Percentiles rank a stretch among this genome's conserved stretches.
Conservation (phyloP, 2,113 vertebrate genomes). For the Colistium nudipinnis region DNA sequence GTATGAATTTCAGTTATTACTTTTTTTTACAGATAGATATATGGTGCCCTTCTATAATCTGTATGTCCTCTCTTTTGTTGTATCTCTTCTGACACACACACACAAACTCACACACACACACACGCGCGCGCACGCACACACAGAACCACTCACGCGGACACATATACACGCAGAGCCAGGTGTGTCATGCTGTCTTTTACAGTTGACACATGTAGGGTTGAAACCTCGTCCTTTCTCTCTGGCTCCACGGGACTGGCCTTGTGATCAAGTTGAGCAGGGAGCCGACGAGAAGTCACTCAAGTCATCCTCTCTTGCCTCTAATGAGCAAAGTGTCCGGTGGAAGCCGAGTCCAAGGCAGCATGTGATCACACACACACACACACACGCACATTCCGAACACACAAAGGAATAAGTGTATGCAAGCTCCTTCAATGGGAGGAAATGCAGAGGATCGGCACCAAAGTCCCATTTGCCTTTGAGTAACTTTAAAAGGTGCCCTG, state of each 20-base stretch:
- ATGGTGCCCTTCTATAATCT: background rate
- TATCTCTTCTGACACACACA: background rate
- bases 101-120: slow-evolving; percentile 22
- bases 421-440: slow-evolving; percentile 54
- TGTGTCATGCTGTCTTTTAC: slow-evolving; percentile 38
- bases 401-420: slow-evolving; percentile 27
- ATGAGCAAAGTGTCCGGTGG: slow-evolving; percentile 81
- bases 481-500: slow-evolving; percentile 80
- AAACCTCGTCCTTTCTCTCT: slow-evolving; percentile 53
- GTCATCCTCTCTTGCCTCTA: slow-evolving; percentile 73
- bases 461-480: slow-evolving; percentile 77
- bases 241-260: slow-evolving; percentile 52
- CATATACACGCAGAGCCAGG: background rate
- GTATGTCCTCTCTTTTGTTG: background rate
- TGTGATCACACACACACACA: slow-evolving; percentile 52
- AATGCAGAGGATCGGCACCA: slow-evolving; percentile 71
- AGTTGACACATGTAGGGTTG: slow-evolving; percentile 4
- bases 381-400: slow-evolving; percentile 12
- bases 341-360: slow-evolving; percentile 68
- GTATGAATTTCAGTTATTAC: background rate
- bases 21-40: slow-evolving; percentile 2
- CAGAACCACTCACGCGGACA: slow-evolving; percentile 18
- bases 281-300: slow-evolving; percentile 69
- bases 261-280: slow-evolving; percentile 74
- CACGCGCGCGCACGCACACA: background rate